phyloP scores from a whole-genome alignment of 2,888 invertebrate genomes.

The Drosophila pseudotakahashii region DNA sequence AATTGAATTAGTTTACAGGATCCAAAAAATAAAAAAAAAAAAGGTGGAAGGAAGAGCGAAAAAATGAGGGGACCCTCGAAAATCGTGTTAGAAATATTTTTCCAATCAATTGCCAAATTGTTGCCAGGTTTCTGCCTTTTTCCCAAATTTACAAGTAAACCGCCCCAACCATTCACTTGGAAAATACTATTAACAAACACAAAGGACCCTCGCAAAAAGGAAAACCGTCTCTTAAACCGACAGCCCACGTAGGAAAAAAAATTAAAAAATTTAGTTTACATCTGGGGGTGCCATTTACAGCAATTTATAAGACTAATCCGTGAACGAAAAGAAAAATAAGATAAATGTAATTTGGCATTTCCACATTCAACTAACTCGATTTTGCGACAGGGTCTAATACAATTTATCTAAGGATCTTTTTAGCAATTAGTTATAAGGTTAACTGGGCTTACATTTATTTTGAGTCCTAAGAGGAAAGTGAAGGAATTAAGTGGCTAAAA shows the following conservation, averaged over 20 bases:
- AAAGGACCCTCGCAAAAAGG: slow-evolving; percentile 16
- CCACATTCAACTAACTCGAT: slow-evolving; percentile 60
- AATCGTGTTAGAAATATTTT: slow-evolving; percentile 72
- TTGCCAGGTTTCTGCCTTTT: slow-evolving; percentile 11
- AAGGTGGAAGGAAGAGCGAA: background rate
- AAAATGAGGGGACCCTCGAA: slow-evolving; percentile 13
- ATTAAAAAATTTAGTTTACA: slow-evolving; percentile 32
- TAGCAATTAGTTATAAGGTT: slow-evolving; percentile 61
- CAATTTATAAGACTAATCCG: slow-evolving; percentile 26
- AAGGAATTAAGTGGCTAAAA: background rate
- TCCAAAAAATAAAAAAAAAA: background rate
- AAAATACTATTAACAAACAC: slow-evolving; percentile 52
- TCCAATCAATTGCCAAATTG: slow-evolving; percentile 71
- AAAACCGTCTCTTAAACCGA: background rate
- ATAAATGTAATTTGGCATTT: slow-evolving; percentile 60
- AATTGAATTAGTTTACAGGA: slow-evolving; percentile 72
- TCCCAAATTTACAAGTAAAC: slow-evolving; percentile 6
- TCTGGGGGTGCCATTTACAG: slow-evolving; percentile 5
- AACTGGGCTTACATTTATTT: slow-evolving; percentile 51
- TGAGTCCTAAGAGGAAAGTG: slow-evolving; percentile 7
- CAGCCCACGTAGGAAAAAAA: slow-evolving; percentile 1
- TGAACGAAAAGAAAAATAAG: background rate
- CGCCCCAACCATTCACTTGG: slow-evolving; percentile 40
- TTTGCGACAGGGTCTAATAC: slow-evolving; percentile 47
- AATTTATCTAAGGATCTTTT: slow-evolving; percentile 49